Evolutionary conservation across 2,888 invertebrate species (phyloP), one percentile per base, ranked within the genome.

Genomic region (Hipparchia sbordonii): DNA sequence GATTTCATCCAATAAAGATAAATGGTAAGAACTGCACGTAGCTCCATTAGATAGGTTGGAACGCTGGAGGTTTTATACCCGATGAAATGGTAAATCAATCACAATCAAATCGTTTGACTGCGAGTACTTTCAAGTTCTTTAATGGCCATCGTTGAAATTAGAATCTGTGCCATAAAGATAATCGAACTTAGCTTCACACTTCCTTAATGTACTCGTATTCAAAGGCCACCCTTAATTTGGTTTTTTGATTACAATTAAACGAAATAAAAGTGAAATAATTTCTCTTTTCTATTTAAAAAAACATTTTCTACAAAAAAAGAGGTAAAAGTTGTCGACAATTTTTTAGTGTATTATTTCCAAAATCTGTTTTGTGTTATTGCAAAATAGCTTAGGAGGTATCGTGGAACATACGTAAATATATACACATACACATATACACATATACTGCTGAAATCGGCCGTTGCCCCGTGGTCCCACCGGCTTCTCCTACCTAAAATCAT

Each of bases 1-100:
- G 48, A 62, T 67, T 57, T 59, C n/a, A 67, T 69, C 61, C 59
- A 71, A 72, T 65, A 67, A 63, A 76, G 70, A 73, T 67, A 69
- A 65, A 76, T 48, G 66, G 52, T 67, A 39, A 13, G 51, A 65
- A 56, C 62, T 68, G 48, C 60, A 70, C 71, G 59, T 67, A 70
- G 68, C 71, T 80, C 83, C 83, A 84, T 86, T 85, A 85, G 77
- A 75, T 79, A 76, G 79, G 80, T 84, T 82, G 78, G 81, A 82
- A 82, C 76, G 77, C 78, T 82, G 83, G 78, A 76, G 81, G 78
- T 80, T 80, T 78, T 78, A 80, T 75, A 78, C 79, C 78, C 82
- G 81, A 81, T 81, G 79, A 84, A 88, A 87, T 84, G 81, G 86
- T 83, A 86, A 86, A 90, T 90, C 89, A 89, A 89, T 89, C 87